Percentiles rank a stretch among this genome's conserved stretches.
phyloP scores from a whole-genome alignment of 2,888 invertebrate genomes.

The Pachymerium ferrugineum region DNA sequence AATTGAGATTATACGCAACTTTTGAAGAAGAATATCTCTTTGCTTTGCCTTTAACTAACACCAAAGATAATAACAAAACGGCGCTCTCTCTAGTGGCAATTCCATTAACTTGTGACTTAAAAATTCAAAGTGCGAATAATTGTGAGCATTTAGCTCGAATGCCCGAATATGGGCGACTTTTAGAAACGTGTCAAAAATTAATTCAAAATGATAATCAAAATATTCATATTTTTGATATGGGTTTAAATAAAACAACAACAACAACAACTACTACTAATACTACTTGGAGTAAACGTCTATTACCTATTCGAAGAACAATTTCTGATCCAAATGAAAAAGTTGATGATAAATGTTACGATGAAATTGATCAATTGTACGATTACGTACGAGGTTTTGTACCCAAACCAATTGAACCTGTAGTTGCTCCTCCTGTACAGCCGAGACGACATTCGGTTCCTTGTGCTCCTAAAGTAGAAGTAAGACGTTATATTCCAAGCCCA shows the following conservation, averaged over 20 bases:
- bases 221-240: slow-evolving; percentile 36
- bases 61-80: slow-evolving; percentile 59
- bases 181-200: slow-evolving; percentile 33
- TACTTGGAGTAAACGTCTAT: not conserved
- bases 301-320: slow-evolving; percentile 34
- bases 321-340: slow-evolving; percentile 35
- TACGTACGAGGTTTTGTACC: slow-evolving; percentile 91
- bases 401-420: slow-evolving; percentile 67
- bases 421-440: slow-evolving; percentile 76
- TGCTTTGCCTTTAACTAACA: slow-evolving; percentile 42
- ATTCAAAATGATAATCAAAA: slow-evolving; percentile 32
- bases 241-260: no score
- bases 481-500: not conserved
- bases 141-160: slow-evolving; percentile 33
- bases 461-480: not conserved
- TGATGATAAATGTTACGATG: slow-evolving; percentile 72
- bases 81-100: slow-evolving; percentile 66
- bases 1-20: slow-evolving; percentile 72
- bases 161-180: slow-evolving; percentile 31
- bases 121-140: slow-evolving; percentile 74
- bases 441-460: slow-evolving; percentile 37
- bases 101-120: slow-evolving; percentile 77
- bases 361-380: slow-evolving; percentile 94
- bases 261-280: slow-evolving; percentile 20
- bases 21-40: slow-evolving; percentile 56